These are phyloP conservation scores for Mesoligia furuncula DNA, from an alignment of 2,888 invertebrate genomes.

Conservation along the genomic window DNA sequence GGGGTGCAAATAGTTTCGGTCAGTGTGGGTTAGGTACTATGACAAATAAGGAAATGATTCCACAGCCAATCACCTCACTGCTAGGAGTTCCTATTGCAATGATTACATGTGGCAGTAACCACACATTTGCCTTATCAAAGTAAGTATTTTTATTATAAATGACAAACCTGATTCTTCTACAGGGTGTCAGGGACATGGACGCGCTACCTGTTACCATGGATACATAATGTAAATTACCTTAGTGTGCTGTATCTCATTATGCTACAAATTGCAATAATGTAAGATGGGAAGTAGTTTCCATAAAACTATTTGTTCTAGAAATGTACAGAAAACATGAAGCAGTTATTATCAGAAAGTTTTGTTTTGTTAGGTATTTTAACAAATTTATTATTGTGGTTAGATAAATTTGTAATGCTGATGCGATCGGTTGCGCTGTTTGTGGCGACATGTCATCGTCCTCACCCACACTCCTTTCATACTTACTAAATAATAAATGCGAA, in stretches of 20 bases:
- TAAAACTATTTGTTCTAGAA: constrained; percentile 42
- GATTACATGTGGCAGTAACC: constrained; percentile 95
- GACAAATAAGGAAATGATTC: constrained; percentile 90
- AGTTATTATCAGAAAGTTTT: constrained; percentile 32
- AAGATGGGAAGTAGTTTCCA: constrained; percentile 7
- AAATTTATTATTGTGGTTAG: constrained; percentile 41
- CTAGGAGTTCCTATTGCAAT: constrained; percentile 94
- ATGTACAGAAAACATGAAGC: constrained; percentile 10
- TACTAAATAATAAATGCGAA: not conserved
- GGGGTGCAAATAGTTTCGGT: constrained; percentile 96
- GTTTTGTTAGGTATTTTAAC: constrained; percentile 18
- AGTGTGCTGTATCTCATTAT: constrained; percentile 9
- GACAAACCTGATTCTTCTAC: not conserved
- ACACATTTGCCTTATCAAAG: constrained; percentile 95
- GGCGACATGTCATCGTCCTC: not conserved
- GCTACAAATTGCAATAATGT: constrained; percentile 6
- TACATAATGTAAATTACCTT: not conserved
- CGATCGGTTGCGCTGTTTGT: not conserved
- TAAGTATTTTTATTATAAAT: constrained; percentile 78
- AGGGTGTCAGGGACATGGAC: no score
- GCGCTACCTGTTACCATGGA: no score
- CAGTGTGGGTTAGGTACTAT: constrained; percentile 94
- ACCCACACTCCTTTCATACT: not conserved
- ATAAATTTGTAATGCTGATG: constrained; percentile 29
- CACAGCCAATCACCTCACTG: constrained; percentile 92